phyloP scores from a whole-genome alignment of 1,140 invertebrate genomes.

The Latrodectus geometricus region DNA sequence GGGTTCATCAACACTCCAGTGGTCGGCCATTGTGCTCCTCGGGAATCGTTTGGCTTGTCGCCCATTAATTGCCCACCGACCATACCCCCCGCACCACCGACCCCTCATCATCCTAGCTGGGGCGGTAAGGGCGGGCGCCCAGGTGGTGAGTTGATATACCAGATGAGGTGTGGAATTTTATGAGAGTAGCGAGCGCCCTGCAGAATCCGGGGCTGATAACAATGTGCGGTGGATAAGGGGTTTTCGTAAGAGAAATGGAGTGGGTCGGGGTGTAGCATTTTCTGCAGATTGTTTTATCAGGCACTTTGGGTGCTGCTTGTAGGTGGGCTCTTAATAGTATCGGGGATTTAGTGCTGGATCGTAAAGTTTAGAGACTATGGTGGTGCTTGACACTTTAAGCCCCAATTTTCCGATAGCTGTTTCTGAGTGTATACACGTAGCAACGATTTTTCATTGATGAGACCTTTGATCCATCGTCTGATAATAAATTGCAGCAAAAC shows the following conservation, averaged over 20 bases:
- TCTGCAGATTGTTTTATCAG: not conserved
- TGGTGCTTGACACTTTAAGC: not conserved
- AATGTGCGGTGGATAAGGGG: not conserved
- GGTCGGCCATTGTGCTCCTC: slow-evolving; percentile 43
- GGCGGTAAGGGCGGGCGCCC: not conserved
- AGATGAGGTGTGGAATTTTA: slow-evolving; percentile 47
- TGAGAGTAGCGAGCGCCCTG: slow-evolving; percentile 25
- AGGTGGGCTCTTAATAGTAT: not conserved
- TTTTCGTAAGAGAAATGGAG: not conserved
- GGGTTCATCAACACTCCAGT: slow-evolving; percentile 56
- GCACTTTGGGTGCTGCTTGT: not conserved
- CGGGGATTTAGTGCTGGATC: not conserved
- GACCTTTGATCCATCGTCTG: not conserved
- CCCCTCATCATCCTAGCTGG: not conserved
- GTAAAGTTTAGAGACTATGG: not conserved
- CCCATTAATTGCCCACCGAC: slow-evolving; percentile 38
- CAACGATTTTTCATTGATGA: not conserved
- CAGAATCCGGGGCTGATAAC: slow-evolving; percentile 18
- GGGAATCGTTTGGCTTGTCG: slow-evolving; percentile 47
- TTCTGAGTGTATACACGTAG: not conserved
- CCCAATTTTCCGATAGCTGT: not conserved
- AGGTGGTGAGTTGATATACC: slow-evolving; percentile 8
- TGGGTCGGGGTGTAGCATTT: not conserved
- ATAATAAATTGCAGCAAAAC: too few species aligned
- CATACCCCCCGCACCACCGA: not conserved